Conservation (phyloP, 2,113 vertebrate genomes). For the Syngnathus scovelli region DNA sequence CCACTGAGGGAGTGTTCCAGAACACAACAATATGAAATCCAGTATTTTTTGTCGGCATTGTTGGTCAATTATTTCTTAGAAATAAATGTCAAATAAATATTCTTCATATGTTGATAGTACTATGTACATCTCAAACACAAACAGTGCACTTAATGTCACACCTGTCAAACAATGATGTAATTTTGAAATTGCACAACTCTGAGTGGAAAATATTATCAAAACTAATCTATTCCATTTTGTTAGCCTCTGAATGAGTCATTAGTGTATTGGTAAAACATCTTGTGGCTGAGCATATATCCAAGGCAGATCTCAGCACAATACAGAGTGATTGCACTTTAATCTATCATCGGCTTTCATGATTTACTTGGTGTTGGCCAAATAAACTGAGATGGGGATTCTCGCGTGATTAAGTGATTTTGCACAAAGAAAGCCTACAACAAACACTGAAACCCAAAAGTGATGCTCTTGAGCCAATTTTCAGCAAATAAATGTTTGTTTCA, state of each 20-base stretch:
- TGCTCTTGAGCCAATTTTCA: not conserved
- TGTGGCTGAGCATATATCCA: constrained; percentile 15
- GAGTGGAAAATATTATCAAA: not conserved
- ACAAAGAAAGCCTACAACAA: constrained; percentile 13
- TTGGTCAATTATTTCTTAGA: not conserved
- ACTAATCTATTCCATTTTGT: constrained; percentile 1
- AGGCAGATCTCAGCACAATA: constrained; percentile 25
- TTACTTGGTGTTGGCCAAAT: constrained; percentile 15
- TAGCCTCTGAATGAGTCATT: constrained; percentile 5
- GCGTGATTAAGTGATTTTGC: constrained; percentile 3
- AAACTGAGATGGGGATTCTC: constrained; percentile 15
- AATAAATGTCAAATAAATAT: not conserved
- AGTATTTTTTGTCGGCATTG: not conserved
- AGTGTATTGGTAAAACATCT: not conserved
- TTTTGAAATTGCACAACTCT: not conserved
- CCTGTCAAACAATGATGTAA: not conserved
- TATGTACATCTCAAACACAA: not conserved
- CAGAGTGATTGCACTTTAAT: constrained; percentile 5
- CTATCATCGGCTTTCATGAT: constrained; percentile 21
- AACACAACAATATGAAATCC: not conserved
- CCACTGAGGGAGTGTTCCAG: not conserved
- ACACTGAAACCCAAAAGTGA: constrained; percentile 4
- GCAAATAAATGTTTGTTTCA: constrained; percentile 1
- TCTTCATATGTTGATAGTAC: not conserved
- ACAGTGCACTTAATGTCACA: not conserved